Evolutionary conservation across 2,888 invertebrate species (phyloP), one percentile per base, ranked within the genome.

Genomic region (Hemaris fuciformis): DNA sequence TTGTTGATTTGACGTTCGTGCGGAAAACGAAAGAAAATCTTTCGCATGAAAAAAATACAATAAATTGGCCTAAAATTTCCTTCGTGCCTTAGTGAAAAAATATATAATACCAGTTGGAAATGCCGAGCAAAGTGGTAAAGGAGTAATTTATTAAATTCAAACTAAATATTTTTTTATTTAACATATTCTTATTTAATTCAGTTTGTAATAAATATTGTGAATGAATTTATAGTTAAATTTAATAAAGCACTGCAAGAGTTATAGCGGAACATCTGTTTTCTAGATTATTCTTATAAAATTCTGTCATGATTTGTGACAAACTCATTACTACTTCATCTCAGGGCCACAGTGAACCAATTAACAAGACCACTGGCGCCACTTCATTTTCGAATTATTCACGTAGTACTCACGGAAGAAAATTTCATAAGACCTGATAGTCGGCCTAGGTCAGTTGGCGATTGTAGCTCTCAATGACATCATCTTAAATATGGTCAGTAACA

Each of bases 1-100:
- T 53, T 53, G 53, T 53, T 53, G 53, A 53, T 53, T 53, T 53
- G 53, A 53, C 53, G 53, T 53, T 31, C 31, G 31, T 27, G 10
- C 10, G 4, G 10, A 31, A 48, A n/a, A 27, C 18, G 27, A 18
- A 53, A 53, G 4, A 53, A 18, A 31, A 27, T 31, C 8, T 48
- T 48, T 46, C 25, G 1, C 18, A 53, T 31, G 53, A 31, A 4
- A 53, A 10, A 53, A 53, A 53, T 8, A 27, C 3, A 53, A 31
- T 20, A 18, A 31, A 8, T 53, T 53, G 6, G 27, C 25, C 25
- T 8, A 2, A 53, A 7, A 18, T 27, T 18, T 18, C 4, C 6
- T 53, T 53, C 18, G 10, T 53, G 4, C 10, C 31, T 27, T 18
- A 53, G 27, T 53, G 53, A 53, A 31, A 15, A 53, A 18, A 53